Percentiles rank a stretch among this genome's conserved stretches.
These are phyloP conservation scores for Psilopogon haemacephalus DNA, from an alignment of 2,113 vertebrate genomes.

Conservation along the genomic window DNA sequence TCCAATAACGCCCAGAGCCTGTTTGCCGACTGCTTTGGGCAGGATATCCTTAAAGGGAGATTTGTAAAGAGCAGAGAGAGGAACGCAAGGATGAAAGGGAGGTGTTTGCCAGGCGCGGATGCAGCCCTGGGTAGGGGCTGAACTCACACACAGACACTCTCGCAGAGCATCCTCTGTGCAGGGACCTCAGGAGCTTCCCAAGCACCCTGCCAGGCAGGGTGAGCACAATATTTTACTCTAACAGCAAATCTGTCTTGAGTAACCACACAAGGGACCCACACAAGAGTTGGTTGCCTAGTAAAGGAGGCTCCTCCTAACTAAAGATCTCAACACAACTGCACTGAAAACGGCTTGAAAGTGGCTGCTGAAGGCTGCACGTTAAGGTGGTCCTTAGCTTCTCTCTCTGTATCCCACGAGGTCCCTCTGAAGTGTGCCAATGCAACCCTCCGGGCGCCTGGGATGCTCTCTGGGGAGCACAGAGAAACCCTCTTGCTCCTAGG, in stretches of 20 bases:
- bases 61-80: background rate
- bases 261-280: conserved; percentile 33
- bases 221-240: conserved; percentile 13
- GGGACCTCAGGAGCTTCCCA: background rate
- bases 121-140: background rate
- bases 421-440: background rate
- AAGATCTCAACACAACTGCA: background rate
- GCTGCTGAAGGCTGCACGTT: background rate
- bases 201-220: background rate
- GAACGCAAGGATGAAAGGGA: background rate
- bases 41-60: background rate
- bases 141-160: background rate
- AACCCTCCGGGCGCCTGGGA: background rate
- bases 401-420: background rate
- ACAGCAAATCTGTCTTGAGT: background rate
- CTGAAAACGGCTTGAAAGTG: background rate
- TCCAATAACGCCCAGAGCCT: conserved; percentile 57
- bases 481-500: background rate
- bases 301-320: conserved; percentile 37
- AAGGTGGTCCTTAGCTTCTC: background rate
- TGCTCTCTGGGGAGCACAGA: background rate
- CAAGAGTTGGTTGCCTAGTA: conserved; percentile 37
- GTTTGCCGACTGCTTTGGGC: conserved; percentile 46
- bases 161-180: background rate
- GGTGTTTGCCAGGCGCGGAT: background rate